These are phyloP conservation scores for Anabacerthia variegaticeps DNA, from an alignment of 2,797 vertebrate species.

Conservation along the genomic window DNA sequence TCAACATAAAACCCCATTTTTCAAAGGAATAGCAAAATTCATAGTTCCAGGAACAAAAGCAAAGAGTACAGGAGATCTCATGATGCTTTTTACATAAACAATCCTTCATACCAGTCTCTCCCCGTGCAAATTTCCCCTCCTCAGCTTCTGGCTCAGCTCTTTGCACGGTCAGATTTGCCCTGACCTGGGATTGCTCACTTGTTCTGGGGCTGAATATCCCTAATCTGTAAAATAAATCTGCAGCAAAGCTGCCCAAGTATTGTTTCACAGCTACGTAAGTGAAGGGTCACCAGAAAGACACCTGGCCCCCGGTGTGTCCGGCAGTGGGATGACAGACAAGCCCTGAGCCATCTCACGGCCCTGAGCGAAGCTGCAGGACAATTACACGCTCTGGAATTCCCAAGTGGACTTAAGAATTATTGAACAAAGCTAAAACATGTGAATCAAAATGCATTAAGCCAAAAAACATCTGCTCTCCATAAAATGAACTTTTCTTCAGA, in stretches of 20 bases:
- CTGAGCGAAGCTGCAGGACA: conserved; percentile 47
- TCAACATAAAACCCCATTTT: not conserved
- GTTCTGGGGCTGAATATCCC: not conserved
- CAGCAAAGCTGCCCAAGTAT: not conserved
- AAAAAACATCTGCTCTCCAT: conserved; percentile 63
- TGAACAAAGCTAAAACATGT: conserved; percentile 62
- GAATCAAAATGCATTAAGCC: conserved; percentile 63
- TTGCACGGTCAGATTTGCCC: not conserved
- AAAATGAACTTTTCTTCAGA: conserved; percentile 61
- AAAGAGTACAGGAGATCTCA: not conserved
- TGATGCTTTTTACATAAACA: not conserved
- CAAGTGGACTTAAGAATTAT: conserved; percentile 47
- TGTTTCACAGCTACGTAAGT: not conserved
- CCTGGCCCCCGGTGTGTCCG: not conserved
- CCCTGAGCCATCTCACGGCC: conserved; percentile 19
- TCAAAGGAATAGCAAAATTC: not conserved
- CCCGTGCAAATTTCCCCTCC: not conserved
- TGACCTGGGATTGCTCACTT: not conserved
- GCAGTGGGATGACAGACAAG: conserved; percentile 37
- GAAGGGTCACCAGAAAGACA: not conserved
- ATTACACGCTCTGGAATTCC: conserved; percentile 52
- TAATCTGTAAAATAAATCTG: conserved; percentile 25
- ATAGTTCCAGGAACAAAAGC: not conserved
- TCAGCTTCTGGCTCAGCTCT: not conserved
- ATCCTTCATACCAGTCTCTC: not conserved